Evolutionary conservation across 2,888 invertebrate species (phyloP).

Genomic region (Meiosimyza platycephala): DNA sequence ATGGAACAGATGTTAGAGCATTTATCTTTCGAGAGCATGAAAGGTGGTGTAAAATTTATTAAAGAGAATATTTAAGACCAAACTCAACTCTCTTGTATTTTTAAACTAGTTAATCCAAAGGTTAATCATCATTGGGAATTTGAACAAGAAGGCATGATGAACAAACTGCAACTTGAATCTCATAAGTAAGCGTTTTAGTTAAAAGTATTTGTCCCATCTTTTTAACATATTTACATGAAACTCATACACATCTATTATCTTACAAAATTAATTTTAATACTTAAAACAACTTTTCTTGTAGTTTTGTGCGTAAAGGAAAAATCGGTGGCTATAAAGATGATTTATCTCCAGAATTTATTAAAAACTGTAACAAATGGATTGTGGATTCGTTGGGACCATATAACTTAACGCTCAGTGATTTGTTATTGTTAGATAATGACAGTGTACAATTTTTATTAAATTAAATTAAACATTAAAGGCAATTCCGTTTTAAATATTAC

Average conservation of each 20-base stretch:
- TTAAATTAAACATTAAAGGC: too few species aligned
- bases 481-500: too few species aligned
- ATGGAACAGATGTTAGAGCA: slow-evolving; percentile 46
- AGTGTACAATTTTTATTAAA: too few species aligned
- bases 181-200: too few species aligned
- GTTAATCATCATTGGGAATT: slow-evolving; percentile 23
- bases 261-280: too few species aligned
- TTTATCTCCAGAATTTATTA: slow-evolving; percentile 39
- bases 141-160: neutral
- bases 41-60: slow-evolving; percentile 33
- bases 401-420: slow-evolving; percentile 40
- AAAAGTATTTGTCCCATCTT: neutral
- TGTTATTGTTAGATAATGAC: slow-evolving; percentile 30
- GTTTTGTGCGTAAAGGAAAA: slow-evolving; percentile 44
- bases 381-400: slow-evolving; percentile 28
- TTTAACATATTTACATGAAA: too few species aligned
- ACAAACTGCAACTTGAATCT: neutral
- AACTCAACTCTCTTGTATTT: neutral
- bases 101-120: slow-evolving; percentile 21
- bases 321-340: slow-evolving; percentile 43
- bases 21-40: slow-evolving; percentile 53
- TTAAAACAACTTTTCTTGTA: neutral
- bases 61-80: neutral
- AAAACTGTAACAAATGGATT: slow-evolving; percentile 42
- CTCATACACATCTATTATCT: too few species aligned